phyloP scores from a whole-genome alignment of 2,888 invertebrate genomes.

The Mythimna ferrago region DNA sequence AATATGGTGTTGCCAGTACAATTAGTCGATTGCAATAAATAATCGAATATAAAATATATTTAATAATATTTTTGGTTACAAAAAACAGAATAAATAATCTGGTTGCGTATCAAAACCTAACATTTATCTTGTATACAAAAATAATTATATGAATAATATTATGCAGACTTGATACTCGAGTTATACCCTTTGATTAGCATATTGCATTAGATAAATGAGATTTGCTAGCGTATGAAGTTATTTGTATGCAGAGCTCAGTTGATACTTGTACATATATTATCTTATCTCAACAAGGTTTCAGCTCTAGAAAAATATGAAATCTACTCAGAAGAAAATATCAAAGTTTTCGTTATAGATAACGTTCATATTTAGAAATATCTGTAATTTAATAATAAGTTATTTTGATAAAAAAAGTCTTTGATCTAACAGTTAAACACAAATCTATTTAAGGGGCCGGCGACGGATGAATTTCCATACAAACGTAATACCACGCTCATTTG shows the following conservation, averaged over 20 bases:
- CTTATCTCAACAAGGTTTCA: slow-evolving; percentile 20
- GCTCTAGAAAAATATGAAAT: slow-evolving; percentile 1
- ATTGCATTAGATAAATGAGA: slow-evolving; percentile 16
- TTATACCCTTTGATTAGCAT: slow-evolving; percentile 12
- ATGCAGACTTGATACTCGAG: slow-evolving; percentile 10
- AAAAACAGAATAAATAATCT: no score
- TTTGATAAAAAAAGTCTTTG: neutral
- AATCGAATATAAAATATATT: no score
- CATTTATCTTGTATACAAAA: neutral
- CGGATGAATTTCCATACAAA: no score
- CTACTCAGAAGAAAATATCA: neutral
- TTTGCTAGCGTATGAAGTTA: slow-evolving; percentile 22
- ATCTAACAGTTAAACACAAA: neutral
- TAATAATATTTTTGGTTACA: no score
- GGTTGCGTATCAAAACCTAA: neutral
- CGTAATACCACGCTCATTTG: no score
- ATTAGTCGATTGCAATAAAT: no score
- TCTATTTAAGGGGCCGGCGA: no score
- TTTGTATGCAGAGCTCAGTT: slow-evolving; percentile 18
- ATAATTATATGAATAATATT: neutral
- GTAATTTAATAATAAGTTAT: neutral
- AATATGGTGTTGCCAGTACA: no score
- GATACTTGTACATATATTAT: neutral
- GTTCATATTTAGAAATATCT: slow-evolving; percentile 8
- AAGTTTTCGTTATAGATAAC: slow-evolving; percentile 3